Evolutionary conservation across 2,113 vertebrate genomes (phyloP).

Genomic region (Protomyctophum bolini): DNA sequence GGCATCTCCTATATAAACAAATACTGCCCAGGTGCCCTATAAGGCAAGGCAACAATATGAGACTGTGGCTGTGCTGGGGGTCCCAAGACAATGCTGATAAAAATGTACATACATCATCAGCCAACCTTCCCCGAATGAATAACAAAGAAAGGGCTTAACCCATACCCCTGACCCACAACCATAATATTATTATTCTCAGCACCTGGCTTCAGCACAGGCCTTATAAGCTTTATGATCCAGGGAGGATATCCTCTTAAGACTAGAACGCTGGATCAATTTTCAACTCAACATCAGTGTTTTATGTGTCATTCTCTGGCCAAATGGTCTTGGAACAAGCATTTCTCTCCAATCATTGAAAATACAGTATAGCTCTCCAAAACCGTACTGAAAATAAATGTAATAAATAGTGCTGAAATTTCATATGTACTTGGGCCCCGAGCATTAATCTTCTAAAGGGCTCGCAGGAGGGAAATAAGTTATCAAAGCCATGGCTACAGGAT

Average conservation of each 20-base stretch:
- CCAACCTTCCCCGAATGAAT: too few relatives aligned
- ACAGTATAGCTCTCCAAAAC: conserved; percentile 11
- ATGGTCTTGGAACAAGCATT: conserved; percentile 12
- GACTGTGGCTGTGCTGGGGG: too few relatives aligned
- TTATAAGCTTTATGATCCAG: conserved; percentile 36
- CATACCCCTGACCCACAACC: neutral
- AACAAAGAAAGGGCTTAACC: neutral
- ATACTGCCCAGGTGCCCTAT: too few relatives aligned
- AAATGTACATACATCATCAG: too few relatives aligned
- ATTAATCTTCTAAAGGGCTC: conserved; percentile 11
- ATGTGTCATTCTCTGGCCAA: conserved; percentile 25
- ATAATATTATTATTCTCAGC: conserved; percentile 24
- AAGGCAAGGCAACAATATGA: too few relatives aligned
- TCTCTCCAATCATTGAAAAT: conserved; percentile 15
- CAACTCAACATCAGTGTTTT: conserved; percentile 26
- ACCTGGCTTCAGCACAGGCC: conserved; percentile 17
- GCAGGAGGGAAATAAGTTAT: conserved; percentile 21
- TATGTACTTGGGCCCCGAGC: neutral
- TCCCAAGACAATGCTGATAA: too few relatives aligned
- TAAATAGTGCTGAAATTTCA: neutral
- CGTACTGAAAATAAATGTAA: neutral
- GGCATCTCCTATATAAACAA: too few relatives aligned
- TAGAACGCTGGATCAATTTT: conserved; percentile 19
- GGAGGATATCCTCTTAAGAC: conserved; percentile 19
- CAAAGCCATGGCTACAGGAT: neutral